Base-by-base conservation (phyloP, 2,113 vertebrate genomes). In the Cololabis saira region DNA sequence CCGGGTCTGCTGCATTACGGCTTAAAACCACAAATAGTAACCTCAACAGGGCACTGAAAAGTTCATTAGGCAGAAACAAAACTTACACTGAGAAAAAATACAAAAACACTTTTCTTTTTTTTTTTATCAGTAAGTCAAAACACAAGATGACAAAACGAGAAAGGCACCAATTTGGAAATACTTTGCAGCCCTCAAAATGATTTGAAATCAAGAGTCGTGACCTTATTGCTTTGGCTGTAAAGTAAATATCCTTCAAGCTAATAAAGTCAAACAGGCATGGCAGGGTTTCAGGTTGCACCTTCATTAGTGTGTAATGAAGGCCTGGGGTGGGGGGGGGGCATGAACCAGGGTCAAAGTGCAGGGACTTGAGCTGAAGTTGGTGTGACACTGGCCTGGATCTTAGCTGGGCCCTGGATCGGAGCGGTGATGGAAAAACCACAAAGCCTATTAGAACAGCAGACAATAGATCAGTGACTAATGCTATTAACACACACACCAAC, bases 371-470 rank as follows among this genome's bases (percentile, higher is more conserved):
- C 67, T 54, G 48, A 44, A 78, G 71, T 61, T 43, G 14, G 56
- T 61, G 52, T 41, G 40, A 74, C 72, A 58, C 67, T 42, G 53
- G 69, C 59, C 61, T 80, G 71, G 71, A 84, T 74, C 61, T 63
- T 18, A 59, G 59, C 52, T 11, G 33, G 22, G 22, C 54, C 55
- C 61, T 54, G 52, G 63, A 71, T 72, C 62, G 19, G 62, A 66
- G 52, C 4, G 30, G 33, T 11, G 51, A 53, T 50, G 60, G 67
- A 52, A 68, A 63, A 58, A 56, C 17, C 55, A 69, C 61, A 78
- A 83, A 85, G 82, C 78, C 71, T 67, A 78, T 85, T 81, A 84
- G 47, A 76, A 64, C 42, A 24, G 33, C 48, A 76, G 60, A 76
- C 63, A 17, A 37, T 43, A 81, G 74, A 64, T 61, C 47, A 79